Evolutionary conservation across 2,113 vertebrate genomes (phyloP), one percentile per base, ranked within the genome.

Genomic region (Podiceps cristatus): DNA sequence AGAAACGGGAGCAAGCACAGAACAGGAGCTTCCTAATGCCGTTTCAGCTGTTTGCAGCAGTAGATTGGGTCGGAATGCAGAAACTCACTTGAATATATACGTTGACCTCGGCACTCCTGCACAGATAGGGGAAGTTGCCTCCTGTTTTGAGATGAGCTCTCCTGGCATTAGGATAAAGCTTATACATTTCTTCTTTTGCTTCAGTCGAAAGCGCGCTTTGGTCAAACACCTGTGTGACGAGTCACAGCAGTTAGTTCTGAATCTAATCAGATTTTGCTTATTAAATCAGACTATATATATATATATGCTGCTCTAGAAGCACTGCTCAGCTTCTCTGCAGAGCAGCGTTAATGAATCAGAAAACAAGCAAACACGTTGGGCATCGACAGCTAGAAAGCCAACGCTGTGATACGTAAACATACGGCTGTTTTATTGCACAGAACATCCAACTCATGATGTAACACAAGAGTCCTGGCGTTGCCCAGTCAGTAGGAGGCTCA

Each of bases 141-240:
- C 99, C 99, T 0, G 99, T 99, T 98, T 99, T 99, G n/a, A 99
- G 99, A 63, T 99, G 99, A 77, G 99, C 99, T 97, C 99, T 98
- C 52, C 99, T 98, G 58, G 99, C 99, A 5, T 99, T 99, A 4
- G 99, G 99, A 72, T 99, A 99, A 83, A 99, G 97, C 64, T 99
- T 99, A 88, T 99, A 99, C 99, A 99, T 99, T 95, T 99, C 99
- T 88, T 99, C 99, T 96, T 99, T 99, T 12, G 99, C 99, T 96
- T 99, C 99, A 0, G 98, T 98, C 0, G 99, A 99, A 78, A 99
- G 99, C 0, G 99, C 99, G 1, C 99, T 99, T 98, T 99, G 99
- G 98, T 99, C 99, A 82, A 99, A 99, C 79, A 99, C 99, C 99
- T 99, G 2, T 3, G 9, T 25, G 84, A 93, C 55, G 79, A 83